phyloP scores from a whole-genome alignment of 2,113 vertebrate species.

The Alexandromys fortis region DNA sequence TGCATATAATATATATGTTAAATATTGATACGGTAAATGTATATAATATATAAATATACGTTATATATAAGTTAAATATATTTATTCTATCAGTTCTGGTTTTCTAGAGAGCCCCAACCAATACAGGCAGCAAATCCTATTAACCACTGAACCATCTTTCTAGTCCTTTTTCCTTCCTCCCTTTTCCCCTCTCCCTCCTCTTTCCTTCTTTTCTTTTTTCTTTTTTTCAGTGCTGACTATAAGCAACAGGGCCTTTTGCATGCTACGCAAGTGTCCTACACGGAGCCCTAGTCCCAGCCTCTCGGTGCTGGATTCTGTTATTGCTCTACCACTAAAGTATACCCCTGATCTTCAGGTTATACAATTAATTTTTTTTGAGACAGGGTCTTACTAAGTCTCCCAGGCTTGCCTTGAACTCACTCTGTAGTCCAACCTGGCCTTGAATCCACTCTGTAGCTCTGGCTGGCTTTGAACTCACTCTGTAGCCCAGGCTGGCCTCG shows the following conservation, averaged over 20 bases:
- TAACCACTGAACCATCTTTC: neutral
- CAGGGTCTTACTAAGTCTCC: neutral
- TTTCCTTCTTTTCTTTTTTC: neutral
- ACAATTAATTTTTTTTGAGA: neutral
- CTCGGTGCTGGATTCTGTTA: neutral
- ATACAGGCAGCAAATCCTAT: neutral
- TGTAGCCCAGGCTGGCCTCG: neutral
- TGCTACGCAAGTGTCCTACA: neutral
- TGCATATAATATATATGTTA: too few species aligned
- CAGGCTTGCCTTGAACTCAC: neutral
- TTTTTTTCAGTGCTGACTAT: too few species aligned
- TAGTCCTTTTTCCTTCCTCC: too few species aligned
- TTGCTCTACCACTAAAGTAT: neutral
- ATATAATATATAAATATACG: too few species aligned
- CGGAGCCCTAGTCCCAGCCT: neutral
- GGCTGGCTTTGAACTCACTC: neutral
- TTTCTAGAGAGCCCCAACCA: neutral
- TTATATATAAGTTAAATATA: too few species aligned
- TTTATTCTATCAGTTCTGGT: neutral
- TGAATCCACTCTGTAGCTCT: too few species aligned
- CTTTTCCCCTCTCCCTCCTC: too few species aligned
- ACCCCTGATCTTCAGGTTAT: neutral
- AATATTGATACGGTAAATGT: too few species aligned
- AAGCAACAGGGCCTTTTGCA: too few species aligned
- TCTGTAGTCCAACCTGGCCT: too few species aligned